These are phyloP conservation scores for Oreonectes daqikongensis DNA, from an alignment of 2,797 vertebrate species.

Conservation along the genomic window DNA sequence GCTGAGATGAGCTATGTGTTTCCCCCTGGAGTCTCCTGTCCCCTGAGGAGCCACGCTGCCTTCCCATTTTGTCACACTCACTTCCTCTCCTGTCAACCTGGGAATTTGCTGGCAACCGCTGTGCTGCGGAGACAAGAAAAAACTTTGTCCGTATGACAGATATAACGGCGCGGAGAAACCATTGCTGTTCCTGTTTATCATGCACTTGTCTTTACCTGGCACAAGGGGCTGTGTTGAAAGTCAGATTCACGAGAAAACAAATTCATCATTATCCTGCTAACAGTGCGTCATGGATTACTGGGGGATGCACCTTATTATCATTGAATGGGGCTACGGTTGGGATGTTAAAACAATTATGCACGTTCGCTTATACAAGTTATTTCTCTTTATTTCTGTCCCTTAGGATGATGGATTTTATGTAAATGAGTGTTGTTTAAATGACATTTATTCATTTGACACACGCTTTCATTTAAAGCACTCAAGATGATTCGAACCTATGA, in stretches of 20 bases:
- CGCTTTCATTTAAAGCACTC: too few relatives aligned
- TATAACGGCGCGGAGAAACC: conserved; percentile 68
- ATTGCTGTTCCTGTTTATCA: conserved; percentile 62
- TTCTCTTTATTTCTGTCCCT: background rate
- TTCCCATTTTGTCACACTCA: conserved; percentile 77
- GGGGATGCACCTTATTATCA: conserved; percentile 24
- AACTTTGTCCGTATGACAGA: conserved; percentile 62
- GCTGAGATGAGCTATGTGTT: conserved; percentile 64
- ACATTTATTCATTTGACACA: too few relatives aligned
- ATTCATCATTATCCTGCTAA: conserved; percentile 47
- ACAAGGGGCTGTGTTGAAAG: conserved; percentile 34
- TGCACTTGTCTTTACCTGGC: conserved; percentile 43
- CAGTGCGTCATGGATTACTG: conserved; percentile 20
- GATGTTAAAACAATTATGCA: conserved; percentile 5
- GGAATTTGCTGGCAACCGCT: conserved; percentile 66
- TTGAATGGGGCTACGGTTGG: background rate
- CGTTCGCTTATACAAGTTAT: too few relatives aligned
- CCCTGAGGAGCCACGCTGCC: conserved; percentile 68
- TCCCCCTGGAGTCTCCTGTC: conserved; percentile 72
- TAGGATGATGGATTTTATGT: background rate
- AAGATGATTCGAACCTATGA: too few relatives aligned
- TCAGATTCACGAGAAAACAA: conserved; percentile 53
- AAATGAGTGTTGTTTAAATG: background rate
- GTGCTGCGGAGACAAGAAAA: conserved; percentile 56
- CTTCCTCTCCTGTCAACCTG: conserved; percentile 81